Evolutionary conservation across 2,888 invertebrate genomes (phyloP).

Genomic region (Drosophila differens): DNA sequence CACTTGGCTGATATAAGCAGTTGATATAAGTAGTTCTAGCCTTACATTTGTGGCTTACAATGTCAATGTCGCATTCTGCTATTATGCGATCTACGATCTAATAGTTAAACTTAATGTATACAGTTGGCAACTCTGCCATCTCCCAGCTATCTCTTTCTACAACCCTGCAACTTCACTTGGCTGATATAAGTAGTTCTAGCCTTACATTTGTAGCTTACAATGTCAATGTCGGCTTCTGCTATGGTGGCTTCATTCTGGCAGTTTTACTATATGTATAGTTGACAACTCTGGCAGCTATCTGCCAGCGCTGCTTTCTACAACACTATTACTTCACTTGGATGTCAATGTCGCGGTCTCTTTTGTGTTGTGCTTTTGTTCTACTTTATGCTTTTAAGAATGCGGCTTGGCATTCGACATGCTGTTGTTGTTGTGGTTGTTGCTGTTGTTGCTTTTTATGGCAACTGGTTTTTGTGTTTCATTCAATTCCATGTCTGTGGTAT

Average conservation of each 20-base stretch:
- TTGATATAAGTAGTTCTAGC: too few species aligned
- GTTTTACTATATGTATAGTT: neutral
- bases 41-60: neutral
- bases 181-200: constrained; percentile 1
- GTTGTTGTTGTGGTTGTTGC: neutral
- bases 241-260: neutral
- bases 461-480: constrained; percentile 47
- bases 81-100: too few species aligned
- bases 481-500: constrained; percentile 12
- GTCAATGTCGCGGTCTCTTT: constrained; percentile 51
- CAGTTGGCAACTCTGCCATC: neutral
- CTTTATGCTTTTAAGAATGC: constrained; percentile 45
- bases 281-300: neutral
- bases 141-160: neutral
- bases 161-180: constrained; percentile 10
- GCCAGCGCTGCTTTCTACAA: constrained; percentile 3
- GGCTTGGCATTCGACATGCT: constrained; percentile 3
- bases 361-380: constrained; percentile 35
- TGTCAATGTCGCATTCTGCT: too few species aligned
- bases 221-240: neutral
- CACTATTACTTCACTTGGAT: constrained; percentile 27
- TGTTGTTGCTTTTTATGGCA: neutral
- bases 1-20: constrained; percentile 15
- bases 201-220: neutral
- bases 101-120: too few species aligned